Percentiles rank a stretch among this genome's conserved stretches.
Evolutionary conservation across 2,888 invertebrate species (phyloP).

Genomic region (Catonia carolina): DNA sequence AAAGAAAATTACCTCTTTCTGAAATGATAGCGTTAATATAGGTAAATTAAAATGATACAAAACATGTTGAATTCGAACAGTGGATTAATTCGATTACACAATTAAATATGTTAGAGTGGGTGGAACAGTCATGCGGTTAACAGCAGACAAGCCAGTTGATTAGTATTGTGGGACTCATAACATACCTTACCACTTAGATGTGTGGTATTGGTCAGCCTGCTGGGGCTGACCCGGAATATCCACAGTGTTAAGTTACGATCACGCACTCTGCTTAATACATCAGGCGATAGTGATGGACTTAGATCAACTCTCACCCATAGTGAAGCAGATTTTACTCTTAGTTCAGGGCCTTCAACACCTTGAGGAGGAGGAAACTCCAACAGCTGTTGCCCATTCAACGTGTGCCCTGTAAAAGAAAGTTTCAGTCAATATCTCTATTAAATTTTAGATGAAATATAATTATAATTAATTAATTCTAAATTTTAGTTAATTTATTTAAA

Average conservation of each 20-base stretch:
- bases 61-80: too few species aligned
- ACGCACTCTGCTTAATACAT: constrained; percentile 40
- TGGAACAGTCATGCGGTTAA: too few species aligned
- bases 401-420: constrained; percentile 57
- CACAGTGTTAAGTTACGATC: constrained; percentile 57
- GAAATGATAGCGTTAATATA: too few species aligned
- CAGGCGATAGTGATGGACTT: constrained; percentile 42
- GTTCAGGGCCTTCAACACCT: constrained; percentile 49
- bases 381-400: constrained; percentile 75
- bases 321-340: constrained; percentile 69
- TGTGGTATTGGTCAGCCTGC: constrained; percentile 47
- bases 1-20: too few species aligned
- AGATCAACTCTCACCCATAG: constrained; percentile 66
- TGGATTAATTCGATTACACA: too few species aligned
- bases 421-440: too few species aligned
- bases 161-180: constrained; percentile 23
- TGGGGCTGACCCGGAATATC: constrained; percentile 57
- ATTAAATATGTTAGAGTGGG: too few species aligned
- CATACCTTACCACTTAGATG: constrained; percentile 55
- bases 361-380: constrained; percentile 72
- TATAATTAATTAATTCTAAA: too few species aligned
- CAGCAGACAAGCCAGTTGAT: constrained; percentile 2
- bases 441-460: too few species aligned
- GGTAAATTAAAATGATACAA: too few species aligned
- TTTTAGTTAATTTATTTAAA: too few species aligned